A percentile compares a stretch with the other conserved stretches of the same genome.
Conservation (phyloP, 2,113 vertebrate species). For the Vicugna pacos region DNA sequence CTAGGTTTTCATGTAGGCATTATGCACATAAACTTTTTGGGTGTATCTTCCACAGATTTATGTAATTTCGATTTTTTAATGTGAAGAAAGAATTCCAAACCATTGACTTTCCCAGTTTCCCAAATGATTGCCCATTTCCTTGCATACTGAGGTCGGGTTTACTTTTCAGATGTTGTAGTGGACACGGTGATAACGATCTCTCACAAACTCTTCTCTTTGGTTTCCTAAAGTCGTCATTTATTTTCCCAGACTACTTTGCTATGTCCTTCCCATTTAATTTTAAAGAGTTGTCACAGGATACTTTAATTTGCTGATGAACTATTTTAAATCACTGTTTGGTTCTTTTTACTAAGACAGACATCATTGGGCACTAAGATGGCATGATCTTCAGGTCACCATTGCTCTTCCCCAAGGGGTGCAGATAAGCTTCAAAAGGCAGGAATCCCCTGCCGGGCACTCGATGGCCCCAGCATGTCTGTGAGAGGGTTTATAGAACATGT, state of each 20-base stretch:
- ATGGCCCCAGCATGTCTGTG: not conserved
- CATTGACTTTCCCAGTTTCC: not conserved
- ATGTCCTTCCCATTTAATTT: not conserved
- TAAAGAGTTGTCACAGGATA: not conserved
- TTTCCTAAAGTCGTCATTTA: not conserved
- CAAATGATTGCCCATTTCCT: not conserved
- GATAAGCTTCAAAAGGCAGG: not conserved
- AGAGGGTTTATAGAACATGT: rapidly evolving
- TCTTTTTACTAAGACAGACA: not conserved
- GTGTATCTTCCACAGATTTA: not conserved
- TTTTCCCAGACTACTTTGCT: slow-evolving; percentile 5
- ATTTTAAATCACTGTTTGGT: not conserved
- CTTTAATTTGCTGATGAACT: not conserved
- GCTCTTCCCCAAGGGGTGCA: not conserved
- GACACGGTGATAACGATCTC: not conserved
- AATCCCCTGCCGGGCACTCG: rapidly evolving
- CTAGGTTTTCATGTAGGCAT: not conserved
- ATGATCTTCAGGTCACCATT: not conserved
- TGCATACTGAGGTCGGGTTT: not conserved
- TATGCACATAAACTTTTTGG: not conserved
- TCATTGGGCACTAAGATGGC: not conserved
- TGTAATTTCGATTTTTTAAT: not conserved
- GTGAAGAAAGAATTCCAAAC: not conserved
- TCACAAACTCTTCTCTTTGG: not conserved
- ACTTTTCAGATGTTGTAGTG: not conserved